Base-by-base conservation (phyloP, 2,113 vertebrate genomes). In the Stercorarius parasiticus region DNA sequence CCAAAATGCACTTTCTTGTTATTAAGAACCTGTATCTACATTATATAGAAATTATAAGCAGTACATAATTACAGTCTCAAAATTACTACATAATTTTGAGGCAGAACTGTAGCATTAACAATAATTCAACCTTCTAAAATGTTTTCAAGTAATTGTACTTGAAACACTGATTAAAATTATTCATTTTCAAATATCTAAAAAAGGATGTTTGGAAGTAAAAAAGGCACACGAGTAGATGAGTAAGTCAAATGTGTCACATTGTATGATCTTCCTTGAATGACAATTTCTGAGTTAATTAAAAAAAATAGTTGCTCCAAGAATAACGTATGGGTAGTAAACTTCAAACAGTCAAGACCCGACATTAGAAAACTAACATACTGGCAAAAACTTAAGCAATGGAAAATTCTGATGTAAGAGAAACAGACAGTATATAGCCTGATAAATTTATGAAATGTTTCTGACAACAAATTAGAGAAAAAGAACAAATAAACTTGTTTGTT, bases 261-360 rank as follows among this genome's bases (percentile, higher is more conserved):
- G 6, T 49, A 56, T 49, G 5, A 69, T 17, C 12, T 36, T 86
- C 18, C 18, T 26, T 50, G 13, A 86, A 83, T 3, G 1, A 42
- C 21, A 76, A 70, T 52, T 94, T 83, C 15, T 16, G 20, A 77
- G 19, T 45, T 67, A 86, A 86, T 25, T 36, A 40, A 72, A 66
- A 73, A 32, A 32, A 43, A 45, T 3, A 67, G 6, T 6, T 91
- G 49, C 23, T 40, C 36, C 36, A 86, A 70, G 29, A 53, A 52
- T 65, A 55, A 73, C 1, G 0, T 47, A 65, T 1, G 0, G 12
- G 7, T 32, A 84, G 9, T 11, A 80, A 78, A 65, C 8, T 32
- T 82, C 50, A 89, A 53, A 42, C 11, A 9, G 36, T 82, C 65
- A 89, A 84, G 92, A 38, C 5, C 1, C 25, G 83, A 10, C n/a